phyloP scores from a whole-genome alignment of 2,888 invertebrate species.

The Drosophila greeni region DNA sequence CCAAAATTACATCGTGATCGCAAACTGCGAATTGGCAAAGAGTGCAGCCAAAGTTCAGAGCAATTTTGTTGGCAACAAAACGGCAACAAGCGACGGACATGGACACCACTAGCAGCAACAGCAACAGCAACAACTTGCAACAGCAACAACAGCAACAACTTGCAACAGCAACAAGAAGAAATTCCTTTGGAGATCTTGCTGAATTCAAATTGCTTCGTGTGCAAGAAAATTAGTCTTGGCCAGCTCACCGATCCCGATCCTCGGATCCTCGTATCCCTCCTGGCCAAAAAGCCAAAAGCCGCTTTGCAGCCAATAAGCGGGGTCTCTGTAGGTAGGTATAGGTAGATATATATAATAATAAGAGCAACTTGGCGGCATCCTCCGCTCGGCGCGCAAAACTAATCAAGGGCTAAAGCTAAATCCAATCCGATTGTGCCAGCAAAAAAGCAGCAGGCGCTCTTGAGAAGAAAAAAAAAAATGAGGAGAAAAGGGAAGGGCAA shows the following conservation, averaged over 20 bases:
- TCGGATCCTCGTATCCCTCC: slow-evolving; percentile 50
- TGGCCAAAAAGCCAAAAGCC: slow-evolving; percentile 55
- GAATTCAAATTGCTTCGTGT: slow-evolving; percentile 78
- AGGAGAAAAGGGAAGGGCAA: background rate
- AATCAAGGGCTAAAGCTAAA: slow-evolving; percentile 78
- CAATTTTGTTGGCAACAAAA: slow-evolving; percentile 71
- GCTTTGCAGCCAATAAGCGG: slow-evolving; percentile 34
- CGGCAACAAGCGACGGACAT: slow-evolving; percentile 51
- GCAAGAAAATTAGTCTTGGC: slow-evolving; percentile 79
- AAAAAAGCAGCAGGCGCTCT: slow-evolving; percentile 63
- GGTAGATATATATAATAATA: slow-evolving; percentile 62
- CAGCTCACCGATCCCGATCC: slow-evolving; percentile 36
- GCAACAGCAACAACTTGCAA: slow-evolving; percentile 54
- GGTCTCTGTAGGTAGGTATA: slow-evolving; percentile 35
- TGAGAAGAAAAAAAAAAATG: too few relatives aligned
- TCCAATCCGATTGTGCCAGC: slow-evolving; percentile 73
- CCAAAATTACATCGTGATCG: slow-evolving; percentile 78
- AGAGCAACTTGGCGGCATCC: slow-evolving; percentile 67
- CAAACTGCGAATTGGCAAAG: slow-evolving; percentile 69
- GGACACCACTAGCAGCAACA: slow-evolving; percentile 48
- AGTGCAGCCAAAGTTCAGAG: slow-evolving; percentile 77
- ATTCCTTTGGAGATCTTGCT: slow-evolving; percentile 62
- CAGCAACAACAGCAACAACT: slow-evolving; percentile 47
- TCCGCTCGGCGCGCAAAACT: slow-evolving; percentile 72
- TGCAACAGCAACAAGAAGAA: slow-evolving; percentile 46